Conservation (phyloP, 1,140 invertebrate species). For the Ruditapes philippinarum region DNA sequence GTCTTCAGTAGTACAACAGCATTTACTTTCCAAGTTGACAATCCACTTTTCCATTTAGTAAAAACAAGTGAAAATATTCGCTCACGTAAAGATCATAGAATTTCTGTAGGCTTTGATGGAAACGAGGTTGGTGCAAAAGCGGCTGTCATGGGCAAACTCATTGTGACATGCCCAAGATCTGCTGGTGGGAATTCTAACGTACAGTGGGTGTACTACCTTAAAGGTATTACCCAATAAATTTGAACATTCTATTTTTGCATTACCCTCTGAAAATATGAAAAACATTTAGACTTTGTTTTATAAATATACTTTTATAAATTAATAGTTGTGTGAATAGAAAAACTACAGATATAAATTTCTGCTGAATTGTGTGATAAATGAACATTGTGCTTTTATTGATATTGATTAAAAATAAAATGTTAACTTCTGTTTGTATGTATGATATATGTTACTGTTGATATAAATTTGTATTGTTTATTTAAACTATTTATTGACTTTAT, state of each 20-base stretch:
- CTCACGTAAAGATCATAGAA: constrained; percentile 84
- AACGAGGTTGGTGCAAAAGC: constrained; percentile 83
- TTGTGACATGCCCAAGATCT: constrained; percentile 84
- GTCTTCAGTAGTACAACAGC: constrained; percentile 84
- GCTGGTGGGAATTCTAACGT: constrained; percentile 82
- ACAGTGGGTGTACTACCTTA: constrained; percentile 87
- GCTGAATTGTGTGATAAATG: no score
- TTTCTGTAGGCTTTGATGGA: constrained; percentile 86
- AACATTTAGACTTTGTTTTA: not conserved
- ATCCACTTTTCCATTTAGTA: constrained; percentile 85
- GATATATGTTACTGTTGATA: no score
- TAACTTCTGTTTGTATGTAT: no score
- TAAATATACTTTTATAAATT: no score
- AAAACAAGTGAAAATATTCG: constrained; percentile 85
- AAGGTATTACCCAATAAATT: constrained; percentile 82
- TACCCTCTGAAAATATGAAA: not conserved
- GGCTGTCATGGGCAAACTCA: constrained; percentile 86
- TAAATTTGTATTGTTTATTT: no score
- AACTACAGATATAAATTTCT: no score
- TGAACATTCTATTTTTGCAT: not conserved
- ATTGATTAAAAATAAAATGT: no score
- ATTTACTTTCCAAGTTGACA: constrained; percentile 86
- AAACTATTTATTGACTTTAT: no score
- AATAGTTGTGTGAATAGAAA: no score
- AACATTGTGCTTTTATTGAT: no score